phyloP scores from a whole-genome alignment of 2,797 vertebrate genomes.

The Bradypus variegatus region DNA sequence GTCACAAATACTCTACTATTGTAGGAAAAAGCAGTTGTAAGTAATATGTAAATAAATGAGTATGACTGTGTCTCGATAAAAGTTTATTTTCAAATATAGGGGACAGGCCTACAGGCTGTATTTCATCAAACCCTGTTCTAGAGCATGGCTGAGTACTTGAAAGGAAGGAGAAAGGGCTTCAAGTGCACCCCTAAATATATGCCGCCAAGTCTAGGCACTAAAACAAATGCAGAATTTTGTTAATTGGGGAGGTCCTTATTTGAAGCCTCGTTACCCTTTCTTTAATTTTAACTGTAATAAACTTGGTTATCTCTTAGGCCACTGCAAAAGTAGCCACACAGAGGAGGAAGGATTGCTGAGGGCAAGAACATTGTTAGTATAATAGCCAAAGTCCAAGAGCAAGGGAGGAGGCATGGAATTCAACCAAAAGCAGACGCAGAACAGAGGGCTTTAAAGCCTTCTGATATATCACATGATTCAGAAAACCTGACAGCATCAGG shows the following conservation, averaged over 20 bases:
- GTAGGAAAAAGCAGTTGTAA: background rate
- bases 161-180: slow-evolving; percentile 3
- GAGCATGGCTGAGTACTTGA: background rate
- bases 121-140: background rate
- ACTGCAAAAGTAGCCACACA: background rate
- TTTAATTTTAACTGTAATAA: background rate
- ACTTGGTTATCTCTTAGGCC: background rate
- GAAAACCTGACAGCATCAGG: background rate
- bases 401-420: background rate
- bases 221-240: background rate
- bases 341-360: background rate
- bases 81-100: slow-evolving; percentile 33
- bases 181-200: background rate
- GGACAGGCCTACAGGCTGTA: background rate
- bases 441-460: background rate
- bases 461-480: background rate
- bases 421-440: background rate
- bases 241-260: background rate
- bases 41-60: background rate
- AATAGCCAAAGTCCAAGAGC: background rate
- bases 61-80: background rate
- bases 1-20: background rate
- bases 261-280: background rate
- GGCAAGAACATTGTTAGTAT: background rate
- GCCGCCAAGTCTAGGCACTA: background rate